These are phyloP conservation scores for Heliornis fulica DNA, from an alignment of 2,113 vertebrate species.

Conservation along the genomic window DNA sequence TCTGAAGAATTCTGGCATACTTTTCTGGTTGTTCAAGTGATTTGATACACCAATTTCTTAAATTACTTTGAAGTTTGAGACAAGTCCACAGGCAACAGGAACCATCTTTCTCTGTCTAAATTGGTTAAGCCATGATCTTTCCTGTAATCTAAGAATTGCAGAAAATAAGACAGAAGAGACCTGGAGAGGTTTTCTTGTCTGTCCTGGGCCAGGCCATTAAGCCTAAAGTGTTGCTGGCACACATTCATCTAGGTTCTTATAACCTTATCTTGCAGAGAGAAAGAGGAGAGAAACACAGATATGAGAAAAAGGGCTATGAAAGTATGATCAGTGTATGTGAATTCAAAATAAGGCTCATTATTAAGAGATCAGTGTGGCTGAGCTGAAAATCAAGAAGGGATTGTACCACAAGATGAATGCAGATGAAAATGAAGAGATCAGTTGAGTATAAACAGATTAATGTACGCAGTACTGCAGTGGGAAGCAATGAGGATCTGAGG, in stretches of 20 bases:
- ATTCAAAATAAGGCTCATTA: not conserved
- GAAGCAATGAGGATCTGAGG: not conserved
- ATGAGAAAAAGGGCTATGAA: not conserved
- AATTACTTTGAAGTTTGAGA: not conserved
- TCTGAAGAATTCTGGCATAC: not conserved
- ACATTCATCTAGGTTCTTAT: not conserved
- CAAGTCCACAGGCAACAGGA: not conserved
- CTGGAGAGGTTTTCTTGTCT: not conserved
- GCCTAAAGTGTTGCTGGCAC: not conserved
- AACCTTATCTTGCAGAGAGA: not conserved
- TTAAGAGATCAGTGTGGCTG: not conserved
- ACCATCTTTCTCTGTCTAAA: not conserved
- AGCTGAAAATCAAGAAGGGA: conserved; percentile 7
- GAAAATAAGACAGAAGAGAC: not conserved
- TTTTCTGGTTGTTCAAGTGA: not conserved
- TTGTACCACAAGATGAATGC: not conserved
- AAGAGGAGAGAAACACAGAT: not conserved
- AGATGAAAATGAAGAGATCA: not conserved
- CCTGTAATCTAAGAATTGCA: not conserved
- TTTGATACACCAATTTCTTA: not conserved
- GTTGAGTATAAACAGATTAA: conserved; percentile 6
- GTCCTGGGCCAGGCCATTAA: not conserved
- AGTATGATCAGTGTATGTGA: not conserved
- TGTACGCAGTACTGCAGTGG: not conserved
- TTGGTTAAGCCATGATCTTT: not conserved